Conservation (phyloP, 1,140 invertebrate species). For the Polypedilum pembai region DNA sequence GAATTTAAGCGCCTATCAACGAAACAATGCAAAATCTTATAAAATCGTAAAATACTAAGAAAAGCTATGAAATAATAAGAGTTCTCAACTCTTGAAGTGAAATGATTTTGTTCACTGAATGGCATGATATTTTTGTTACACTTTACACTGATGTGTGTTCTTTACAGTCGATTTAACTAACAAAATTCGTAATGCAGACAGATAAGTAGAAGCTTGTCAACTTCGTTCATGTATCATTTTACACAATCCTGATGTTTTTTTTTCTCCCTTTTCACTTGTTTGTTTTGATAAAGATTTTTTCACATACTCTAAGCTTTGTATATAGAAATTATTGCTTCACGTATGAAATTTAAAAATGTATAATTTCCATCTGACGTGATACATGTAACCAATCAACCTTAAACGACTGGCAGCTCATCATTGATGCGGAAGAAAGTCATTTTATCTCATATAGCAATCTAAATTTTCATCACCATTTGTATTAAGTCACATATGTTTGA, state of each 20-base stretch:
- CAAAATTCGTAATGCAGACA: background rate
- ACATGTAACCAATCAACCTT: background rate
- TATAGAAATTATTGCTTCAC: background rate
- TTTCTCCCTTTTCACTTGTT: background rate
- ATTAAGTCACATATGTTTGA: too few species aligned
- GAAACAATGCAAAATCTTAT: too few species aligned
- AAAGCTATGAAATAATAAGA: too few species aligned
- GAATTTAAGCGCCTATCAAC: too few species aligned
- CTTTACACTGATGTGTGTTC: background rate
- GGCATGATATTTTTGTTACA: too few species aligned
- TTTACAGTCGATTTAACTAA: background rate
- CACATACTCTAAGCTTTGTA: background rate
- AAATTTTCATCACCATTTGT: background rate
- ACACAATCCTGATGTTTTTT: background rate
- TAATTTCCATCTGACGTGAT: constrained; percentile 1
- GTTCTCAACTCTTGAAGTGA: too few species aligned
- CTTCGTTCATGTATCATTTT: background rate
- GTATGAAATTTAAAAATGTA: too few species aligned
- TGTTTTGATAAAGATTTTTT: background rate
- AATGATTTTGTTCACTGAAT: too few species aligned
- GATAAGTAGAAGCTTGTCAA: background rate
- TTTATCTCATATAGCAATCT: background rate
- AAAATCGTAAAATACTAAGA: too few species aligned
- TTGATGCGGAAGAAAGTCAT: background rate
- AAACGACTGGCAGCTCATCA: background rate